Conservation (phyloP, 2,888 invertebrate species). For the Ophion ventricosus region DNA sequence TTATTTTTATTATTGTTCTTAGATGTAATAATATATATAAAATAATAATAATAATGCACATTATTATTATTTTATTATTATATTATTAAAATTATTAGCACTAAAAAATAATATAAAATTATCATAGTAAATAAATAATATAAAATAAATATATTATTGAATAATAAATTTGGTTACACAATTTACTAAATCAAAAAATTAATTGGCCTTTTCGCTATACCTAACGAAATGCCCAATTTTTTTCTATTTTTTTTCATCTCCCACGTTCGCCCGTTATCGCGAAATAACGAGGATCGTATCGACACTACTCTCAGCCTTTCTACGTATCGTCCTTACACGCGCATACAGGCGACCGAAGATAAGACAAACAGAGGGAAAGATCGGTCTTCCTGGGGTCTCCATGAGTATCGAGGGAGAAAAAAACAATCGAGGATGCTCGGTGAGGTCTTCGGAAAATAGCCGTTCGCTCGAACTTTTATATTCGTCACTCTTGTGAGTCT, state of each 20-base stretch:
- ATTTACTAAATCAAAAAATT: too few relatives aligned
- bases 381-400: conserved; percentile 19
- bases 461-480: conserved; percentile 20
- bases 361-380: conserved; percentile 51
- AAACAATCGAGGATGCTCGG: conserved; percentile 11
- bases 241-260: neutral
- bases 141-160: too few relatives aligned
- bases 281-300: conserved; percentile 40
- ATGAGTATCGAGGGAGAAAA: conserved; percentile 40
- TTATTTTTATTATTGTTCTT: too few relatives aligned
- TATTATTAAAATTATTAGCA: too few relatives aligned
- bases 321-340: neutral
- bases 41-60: too few relatives aligned
- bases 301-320: conserved; percentile 1
- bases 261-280: conserved; percentile 8
- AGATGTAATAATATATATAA: too few relatives aligned
- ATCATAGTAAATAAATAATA: too few relatives aligned
- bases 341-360: conserved; percentile 11
- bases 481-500: conserved; percentile 2
- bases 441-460: conserved; percentile 45
- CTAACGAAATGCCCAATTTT: neutral
- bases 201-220: neutral
- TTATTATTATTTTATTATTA: neutral
- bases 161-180: too few relatives aligned
- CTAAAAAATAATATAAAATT: too few relatives aligned